Conservation (phyloP, 1,140 invertebrate species). For the Lamellibrachia luymesi region DNA sequence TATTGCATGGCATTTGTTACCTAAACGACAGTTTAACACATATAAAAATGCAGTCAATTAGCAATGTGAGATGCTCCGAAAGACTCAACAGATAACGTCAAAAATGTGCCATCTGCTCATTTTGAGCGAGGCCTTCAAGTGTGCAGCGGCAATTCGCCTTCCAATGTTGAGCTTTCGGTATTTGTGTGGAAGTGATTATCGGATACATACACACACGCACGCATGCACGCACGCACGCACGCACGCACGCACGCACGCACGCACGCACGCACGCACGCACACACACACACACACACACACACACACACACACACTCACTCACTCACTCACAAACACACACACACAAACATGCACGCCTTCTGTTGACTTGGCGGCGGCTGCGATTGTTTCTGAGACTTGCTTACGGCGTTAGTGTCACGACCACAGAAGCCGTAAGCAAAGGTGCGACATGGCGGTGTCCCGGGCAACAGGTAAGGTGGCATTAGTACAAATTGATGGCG, state of each 20-base stretch:
- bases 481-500: not conserved
- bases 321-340: conserved; percentile 26
- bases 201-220: not conserved
- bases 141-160: too few species aligned
- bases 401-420: not conserved
- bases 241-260: conserved; percentile 26
- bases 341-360: not conserved
- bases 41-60: too few species aligned
- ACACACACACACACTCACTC: conserved; percentile 24
- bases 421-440: not conserved
- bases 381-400: not conserved
- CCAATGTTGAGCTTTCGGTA: too few species aligned
- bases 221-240: conserved; percentile 21
- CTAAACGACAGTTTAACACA: too few species aligned
- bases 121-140: too few species aligned
- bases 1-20: too few species aligned
- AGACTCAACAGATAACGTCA: too few species aligned
- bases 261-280: conserved; percentile 32
- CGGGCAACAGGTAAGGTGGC: not conserved
- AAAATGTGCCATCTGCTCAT: too few species aligned
- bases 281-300: conserved; percentile 21
- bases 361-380: not conserved
- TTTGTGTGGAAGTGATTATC: too few species aligned
- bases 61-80: too few species aligned
- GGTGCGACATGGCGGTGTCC: not conserved